These are phyloP conservation scores for Naso thynnoides DNA, from an alignment of 2,797 vertebrate species.

Conservation along the genomic window DNA sequence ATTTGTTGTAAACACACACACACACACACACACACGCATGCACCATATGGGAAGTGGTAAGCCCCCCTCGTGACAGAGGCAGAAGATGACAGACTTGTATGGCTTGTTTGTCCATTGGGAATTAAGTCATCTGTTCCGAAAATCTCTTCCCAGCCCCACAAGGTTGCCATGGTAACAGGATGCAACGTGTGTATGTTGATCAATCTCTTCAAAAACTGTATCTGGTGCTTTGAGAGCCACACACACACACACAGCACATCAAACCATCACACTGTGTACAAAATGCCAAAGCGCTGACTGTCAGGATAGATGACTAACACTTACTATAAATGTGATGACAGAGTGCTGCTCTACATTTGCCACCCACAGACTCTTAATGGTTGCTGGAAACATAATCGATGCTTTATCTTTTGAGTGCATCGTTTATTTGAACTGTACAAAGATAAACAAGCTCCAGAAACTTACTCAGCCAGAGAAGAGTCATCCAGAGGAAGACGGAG, in stretches of 20 bases:
- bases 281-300: constrained; percentile 39
- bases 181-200: constrained; percentile 53
- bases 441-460: constrained; percentile 11
- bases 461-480: background rate
- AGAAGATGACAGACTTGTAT: constrained; percentile 50
- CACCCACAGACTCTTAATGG: constrained; percentile 42
- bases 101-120: constrained; percentile 55
- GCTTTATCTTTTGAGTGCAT: constrained; percentile 2
- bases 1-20: constrained; percentile 8
- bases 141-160: constrained; percentile 24
- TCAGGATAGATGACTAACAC: constrained; percentile 30
- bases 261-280: constrained; percentile 24
- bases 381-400: constrained; percentile 21
- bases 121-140: constrained; percentile 63
- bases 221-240: background rate
- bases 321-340: constrained; percentile 30
- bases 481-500: constrained; percentile 10
- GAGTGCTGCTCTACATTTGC: constrained; percentile 42
- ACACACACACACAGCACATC: background rate
- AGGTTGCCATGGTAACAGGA: constrained; percentile 62
- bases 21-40: constrained; percentile 20
- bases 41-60: background rate
- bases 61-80: background rate
- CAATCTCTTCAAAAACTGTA: constrained; percentile 34
- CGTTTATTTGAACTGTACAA: background rate